Evolutionary conservation across 37 sponge, comb jelly and placozoan species (phyloP).

Genomic region (Agelas oroides): DNA sequence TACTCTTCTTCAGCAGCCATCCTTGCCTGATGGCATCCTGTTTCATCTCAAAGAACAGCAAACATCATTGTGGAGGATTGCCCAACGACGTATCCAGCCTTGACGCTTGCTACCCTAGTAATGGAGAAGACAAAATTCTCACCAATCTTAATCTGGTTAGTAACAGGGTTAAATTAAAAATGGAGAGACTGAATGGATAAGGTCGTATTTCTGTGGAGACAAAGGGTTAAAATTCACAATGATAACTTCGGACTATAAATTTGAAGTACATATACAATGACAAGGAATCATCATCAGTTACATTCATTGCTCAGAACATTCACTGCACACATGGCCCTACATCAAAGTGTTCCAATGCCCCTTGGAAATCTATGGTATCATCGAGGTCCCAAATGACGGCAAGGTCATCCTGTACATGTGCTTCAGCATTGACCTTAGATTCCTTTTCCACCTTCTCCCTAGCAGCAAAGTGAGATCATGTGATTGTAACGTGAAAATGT

Average conservation of each 20-base stretch:
- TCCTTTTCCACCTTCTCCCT: conserved; percentile 4
- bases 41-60: conserved; percentile 84
- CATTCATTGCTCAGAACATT: no score
- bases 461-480: no score
- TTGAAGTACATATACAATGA: no score
- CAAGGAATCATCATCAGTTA: no score
- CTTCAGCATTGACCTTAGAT: not conserved
- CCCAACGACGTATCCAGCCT: conserved; percentile 87
- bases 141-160: not conserved
- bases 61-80: conserved; percentile 81
- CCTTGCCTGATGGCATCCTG: conserved; percentile 92
- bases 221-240: not conserved
- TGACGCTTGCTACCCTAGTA: conserved; percentile 36
- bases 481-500: no score
- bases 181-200: no score
- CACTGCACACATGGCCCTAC: no score
- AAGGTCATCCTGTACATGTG: conserved; percentile 51
- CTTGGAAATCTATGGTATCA: conserved; percentile 48
- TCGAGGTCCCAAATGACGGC: conserved; percentile 62
- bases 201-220: conserved; percentile 2
- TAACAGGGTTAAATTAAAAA: not conserved
- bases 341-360: conserved; percentile 4
- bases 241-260: no score
- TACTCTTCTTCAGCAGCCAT: conserved; percentile 92
- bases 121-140: not conserved